These are phyloP conservation scores for Pterobdella sp. DNA, from an alignment of 2,888 invertebrate species.

Conservation along the genomic window DNA sequence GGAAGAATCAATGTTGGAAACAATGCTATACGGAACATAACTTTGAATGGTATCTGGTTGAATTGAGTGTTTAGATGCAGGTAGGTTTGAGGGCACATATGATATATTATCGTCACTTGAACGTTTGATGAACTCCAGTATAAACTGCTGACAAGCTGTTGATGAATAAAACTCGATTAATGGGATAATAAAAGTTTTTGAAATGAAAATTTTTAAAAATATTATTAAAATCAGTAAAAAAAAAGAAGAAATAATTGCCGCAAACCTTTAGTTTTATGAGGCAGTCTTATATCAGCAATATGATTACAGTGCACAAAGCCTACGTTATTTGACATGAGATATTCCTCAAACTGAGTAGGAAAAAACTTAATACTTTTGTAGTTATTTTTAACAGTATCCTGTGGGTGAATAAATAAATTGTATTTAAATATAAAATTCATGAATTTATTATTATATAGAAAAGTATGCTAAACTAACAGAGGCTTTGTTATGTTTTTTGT, in stretches of 20 bases:
- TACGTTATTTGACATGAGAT: constrained; percentile 72
- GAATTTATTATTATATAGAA: no score
- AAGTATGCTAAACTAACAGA: constrained; percentile 44
- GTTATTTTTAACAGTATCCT: constrained; percentile 64
- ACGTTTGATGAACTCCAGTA: constrained; percentile 13
- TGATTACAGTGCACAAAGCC: constrained; percentile 84
- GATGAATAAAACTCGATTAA: neutral
- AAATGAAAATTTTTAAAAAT: neutral
- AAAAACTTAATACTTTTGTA: constrained; percentile 57
- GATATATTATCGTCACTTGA: neutral
- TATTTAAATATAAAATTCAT: constrained; percentile 5
- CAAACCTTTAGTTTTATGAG: constrained; percentile 72
- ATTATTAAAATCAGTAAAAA: neutral
- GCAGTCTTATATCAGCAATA: constrained; percentile 63
- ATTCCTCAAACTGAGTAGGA: constrained; percentile 87
- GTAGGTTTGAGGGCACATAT: no score
- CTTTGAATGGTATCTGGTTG: no score
- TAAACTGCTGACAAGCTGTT: constrained; percentile 16
- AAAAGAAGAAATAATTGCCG: neutral
- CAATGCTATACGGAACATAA: no score
- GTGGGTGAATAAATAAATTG: constrained; percentile 18
- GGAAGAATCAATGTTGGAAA: neutral
- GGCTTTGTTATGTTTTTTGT: constrained; percentile 60
- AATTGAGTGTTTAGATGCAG: no score
- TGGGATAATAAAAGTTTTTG: neutral